Evolutionary conservation across 2,797 vertebrate species (phyloP).

Genomic region (Sebastes goodei): DNA sequence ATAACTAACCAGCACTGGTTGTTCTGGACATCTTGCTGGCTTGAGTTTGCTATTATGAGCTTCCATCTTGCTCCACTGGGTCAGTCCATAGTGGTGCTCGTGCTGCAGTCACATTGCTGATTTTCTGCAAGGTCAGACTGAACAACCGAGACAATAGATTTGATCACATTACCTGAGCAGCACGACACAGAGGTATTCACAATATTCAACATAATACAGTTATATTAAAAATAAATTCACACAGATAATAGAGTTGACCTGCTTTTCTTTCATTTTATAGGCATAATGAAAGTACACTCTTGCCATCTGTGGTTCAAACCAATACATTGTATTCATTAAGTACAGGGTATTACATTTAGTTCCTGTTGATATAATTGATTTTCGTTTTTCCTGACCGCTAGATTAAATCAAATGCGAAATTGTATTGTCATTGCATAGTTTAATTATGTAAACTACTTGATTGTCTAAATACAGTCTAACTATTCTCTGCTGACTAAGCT

Average conservation of each 20-base stretch:
- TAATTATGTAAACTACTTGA: neutral
- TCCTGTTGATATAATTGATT: neutral
- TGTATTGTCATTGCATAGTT: neutral
- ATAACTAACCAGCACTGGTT: neutral
- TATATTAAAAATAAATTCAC: neutral
- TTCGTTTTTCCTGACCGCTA: neutral
- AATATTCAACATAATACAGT: neutral
- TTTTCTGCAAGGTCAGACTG: conserved; percentile 13
- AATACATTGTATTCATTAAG: neutral
- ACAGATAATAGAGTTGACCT: neutral
- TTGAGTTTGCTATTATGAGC: neutral
- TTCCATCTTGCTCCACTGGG: neutral
- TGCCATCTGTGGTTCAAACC: neutral
- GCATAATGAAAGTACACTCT: neutral
- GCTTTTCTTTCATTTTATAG: neutral
- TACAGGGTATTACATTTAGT: neutral
- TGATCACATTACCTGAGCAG: neutral
- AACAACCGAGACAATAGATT: neutral
- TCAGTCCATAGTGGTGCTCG: neutral
- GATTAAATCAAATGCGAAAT: conserved; percentile 1
- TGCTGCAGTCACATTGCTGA: neutral
- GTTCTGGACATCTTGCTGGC: neutral
- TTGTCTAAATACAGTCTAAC: neutral
- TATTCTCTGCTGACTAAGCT: neutral
- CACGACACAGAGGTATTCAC: neutral